phyloP scores from a whole-genome alignment of 1,140 invertebrate species.

The Daktulosphaira vitifoliae region DNA sequence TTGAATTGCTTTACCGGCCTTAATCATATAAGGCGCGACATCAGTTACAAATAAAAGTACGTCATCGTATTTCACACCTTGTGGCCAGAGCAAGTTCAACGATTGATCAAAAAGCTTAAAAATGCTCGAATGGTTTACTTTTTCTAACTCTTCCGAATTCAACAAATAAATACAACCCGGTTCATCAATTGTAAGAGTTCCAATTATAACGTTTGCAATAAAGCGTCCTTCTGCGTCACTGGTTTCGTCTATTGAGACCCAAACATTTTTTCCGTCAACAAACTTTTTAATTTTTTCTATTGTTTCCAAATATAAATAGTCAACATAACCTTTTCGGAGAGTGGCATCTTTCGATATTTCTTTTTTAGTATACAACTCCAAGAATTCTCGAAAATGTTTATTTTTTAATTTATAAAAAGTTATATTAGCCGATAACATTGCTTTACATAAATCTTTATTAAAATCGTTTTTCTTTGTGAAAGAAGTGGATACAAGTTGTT shows the following conservation, averaged over 20 bases:
- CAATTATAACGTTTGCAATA: neutral
- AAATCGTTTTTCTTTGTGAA: neutral
- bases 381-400: neutral
- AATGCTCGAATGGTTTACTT: neutral
- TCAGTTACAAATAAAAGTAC: neutral
- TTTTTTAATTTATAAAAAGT: neutral
- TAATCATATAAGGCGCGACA: too few species aligned
- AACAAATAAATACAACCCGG: neutral
- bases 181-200: neutral
- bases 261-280: neutral
- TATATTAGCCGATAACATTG: constrained; percentile 1
- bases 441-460: neutral
- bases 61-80: neutral
- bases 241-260: neutral
- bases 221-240: neutral
- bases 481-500: neutral
- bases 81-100: neutral
- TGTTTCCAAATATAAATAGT: neutral
- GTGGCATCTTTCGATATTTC: neutral
- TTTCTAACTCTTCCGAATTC: neutral
- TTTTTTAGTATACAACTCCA: neutral
- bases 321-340: neutral
- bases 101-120: constrained; percentile 1
- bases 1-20: too few species aligned
- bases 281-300: neutral